A percentile compares a stretch with the other conserved stretches of the same genome.
These are phyloP conservation scores for Trissolcus basalis DNA, from an alignment of 1,140 invertebrate species.

Conservation along the genomic window DNA sequence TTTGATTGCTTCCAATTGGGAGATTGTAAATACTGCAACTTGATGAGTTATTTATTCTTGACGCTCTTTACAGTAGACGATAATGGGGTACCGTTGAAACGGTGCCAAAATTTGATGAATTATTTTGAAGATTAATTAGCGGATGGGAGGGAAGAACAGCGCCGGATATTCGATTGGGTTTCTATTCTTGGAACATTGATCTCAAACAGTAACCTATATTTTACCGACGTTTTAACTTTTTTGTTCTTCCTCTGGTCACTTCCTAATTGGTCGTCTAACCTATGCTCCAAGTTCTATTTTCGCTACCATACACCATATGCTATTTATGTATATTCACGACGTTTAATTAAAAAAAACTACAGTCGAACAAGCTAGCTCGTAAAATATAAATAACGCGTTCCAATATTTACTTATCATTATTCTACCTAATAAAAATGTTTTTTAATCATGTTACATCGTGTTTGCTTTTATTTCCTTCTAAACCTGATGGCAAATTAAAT, in stretches of 20 bases:
- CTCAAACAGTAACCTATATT: not conserved
- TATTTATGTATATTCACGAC: not conserved
- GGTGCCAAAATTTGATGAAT: no score
- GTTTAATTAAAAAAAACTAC: conserved; percentile 17
- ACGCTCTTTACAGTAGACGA: no score
- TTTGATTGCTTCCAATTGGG: not conserved
- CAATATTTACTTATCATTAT: no score
- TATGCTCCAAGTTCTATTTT: conserved; percentile 11
- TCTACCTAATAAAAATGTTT: no score
- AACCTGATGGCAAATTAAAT: no score
- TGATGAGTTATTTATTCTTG: conserved; percentile 14
- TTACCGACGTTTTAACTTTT: conserved; percentile 4
- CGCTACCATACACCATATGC: conserved; percentile 9
- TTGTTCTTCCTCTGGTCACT: not conserved
- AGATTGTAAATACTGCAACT: not conserved
- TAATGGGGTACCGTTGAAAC: no score
- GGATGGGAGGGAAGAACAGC: not conserved
- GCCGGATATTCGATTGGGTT: not conserved
- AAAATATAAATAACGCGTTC: no score
- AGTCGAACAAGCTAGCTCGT: conserved; percentile 3
- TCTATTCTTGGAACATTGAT: conserved; percentile 10
- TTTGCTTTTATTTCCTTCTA: no score
- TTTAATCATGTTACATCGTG: no score
- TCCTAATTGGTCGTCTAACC: conserved; percentile 10
- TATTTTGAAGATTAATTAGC: no score